These are phyloP conservation scores for Mormyrops boulengeri DNA, from an alignment of 2,797 vertebrate species.

Conservation along the genomic window DNA sequence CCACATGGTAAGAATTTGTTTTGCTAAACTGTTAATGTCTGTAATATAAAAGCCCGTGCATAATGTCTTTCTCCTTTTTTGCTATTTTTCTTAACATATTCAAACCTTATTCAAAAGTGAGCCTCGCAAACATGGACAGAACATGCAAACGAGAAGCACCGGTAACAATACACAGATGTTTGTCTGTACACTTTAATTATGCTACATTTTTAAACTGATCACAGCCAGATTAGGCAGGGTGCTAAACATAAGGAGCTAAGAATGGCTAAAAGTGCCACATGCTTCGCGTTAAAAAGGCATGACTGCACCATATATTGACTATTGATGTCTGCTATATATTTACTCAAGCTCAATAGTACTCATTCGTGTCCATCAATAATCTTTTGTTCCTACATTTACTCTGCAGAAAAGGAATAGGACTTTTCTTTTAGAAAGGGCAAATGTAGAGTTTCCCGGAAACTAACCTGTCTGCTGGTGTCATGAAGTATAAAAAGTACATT, in stretches of 20 bases:
- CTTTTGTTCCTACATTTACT: not conserved
- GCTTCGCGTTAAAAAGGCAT: not conserved
- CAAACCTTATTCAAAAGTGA: not conserved
- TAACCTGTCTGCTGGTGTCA: not conserved
- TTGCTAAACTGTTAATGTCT: not conserved
- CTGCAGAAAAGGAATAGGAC: not conserved
- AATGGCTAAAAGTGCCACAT: not conserved
- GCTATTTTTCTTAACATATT: not conserved
- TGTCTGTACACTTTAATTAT: not conserved
- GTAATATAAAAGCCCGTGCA: not conserved
- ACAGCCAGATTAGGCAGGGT: not conserved
- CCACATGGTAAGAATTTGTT: not conserved
- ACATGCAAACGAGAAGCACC: not conserved
- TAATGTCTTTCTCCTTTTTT: not conserved
- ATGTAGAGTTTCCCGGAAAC: not conserved
- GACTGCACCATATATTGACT: not conserved
- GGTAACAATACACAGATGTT: not conserved
- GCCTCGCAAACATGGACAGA: not conserved
- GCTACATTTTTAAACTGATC: not conserved
- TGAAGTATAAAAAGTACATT: not conserved
- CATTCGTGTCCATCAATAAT: not conserved
- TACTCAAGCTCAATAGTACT: not conserved
- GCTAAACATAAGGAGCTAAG: not conserved
- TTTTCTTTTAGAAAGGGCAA: not conserved
- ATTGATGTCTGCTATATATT: not conserved